Conservation (phyloP, 2,888 invertebrate species). For the Nebria brevicollis region DNA sequence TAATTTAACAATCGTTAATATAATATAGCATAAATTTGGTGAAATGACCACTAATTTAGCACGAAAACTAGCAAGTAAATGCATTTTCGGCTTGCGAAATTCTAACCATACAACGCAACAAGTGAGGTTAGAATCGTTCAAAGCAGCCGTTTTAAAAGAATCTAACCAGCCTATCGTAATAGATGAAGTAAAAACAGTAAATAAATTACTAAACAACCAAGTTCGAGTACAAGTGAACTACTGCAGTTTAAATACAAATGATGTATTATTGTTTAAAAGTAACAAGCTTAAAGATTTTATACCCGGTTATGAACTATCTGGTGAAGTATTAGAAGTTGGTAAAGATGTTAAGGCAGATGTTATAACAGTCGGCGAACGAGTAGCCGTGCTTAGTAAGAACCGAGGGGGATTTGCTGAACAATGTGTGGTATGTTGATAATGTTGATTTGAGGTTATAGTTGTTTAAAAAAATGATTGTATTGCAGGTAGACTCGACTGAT, state of each 20-base stretch:
- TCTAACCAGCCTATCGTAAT: slow-evolving; percentile 65
- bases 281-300: slow-evolving; percentile 67
- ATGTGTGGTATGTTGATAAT: slow-evolving; percentile 62
- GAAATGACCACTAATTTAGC: slow-evolving; percentile 33
- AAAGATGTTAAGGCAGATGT: slow-evolving; percentile 61
- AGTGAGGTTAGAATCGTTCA: slow-evolving; percentile 53
- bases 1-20: too few relatives aligned
- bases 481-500: slow-evolving; percentile 64
- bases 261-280: slow-evolving; percentile 66
- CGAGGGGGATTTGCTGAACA: slow-evolving; percentile 71
- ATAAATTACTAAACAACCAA: slow-evolving; percentile 64
- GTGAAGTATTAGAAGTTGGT: slow-evolving; percentile 69
- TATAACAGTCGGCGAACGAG: slow-evolving; percentile 68
- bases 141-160: slow-evolving; percentile 66
- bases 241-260: slow-evolving; percentile 74
- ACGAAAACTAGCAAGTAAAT: slow-evolving; percentile 30
- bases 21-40: too few relatives aligned
- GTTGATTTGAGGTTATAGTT: background rate
- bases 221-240: slow-evolving; percentile 72
- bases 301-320: slow-evolving; percentile 74
- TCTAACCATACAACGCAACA: slow-evolving; percentile 39
- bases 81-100: slow-evolving; percentile 16
- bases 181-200: slow-evolving; percentile 60
- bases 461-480: background rate
- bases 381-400: slow-evolving; percentile 68